Evolutionary conservation across 2,888 invertebrate genomes (phyloP).

Genomic region (Anaspis maculata): DNA sequence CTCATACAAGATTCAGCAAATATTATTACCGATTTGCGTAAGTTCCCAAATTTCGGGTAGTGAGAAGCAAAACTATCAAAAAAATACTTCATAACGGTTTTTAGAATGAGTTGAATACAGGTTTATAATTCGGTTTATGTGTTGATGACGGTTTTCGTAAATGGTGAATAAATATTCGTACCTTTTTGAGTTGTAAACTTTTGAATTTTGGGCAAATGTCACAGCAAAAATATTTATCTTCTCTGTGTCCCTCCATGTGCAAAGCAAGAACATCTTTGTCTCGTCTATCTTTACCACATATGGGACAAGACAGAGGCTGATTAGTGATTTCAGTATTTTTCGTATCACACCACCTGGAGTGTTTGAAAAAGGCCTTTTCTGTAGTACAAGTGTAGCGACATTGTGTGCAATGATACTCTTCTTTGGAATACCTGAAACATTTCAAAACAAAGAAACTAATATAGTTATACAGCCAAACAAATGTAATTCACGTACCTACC

Average conservation of each 20-base stretch:
- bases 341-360: conserved; percentile 41
- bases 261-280: conserved; percentile 45
- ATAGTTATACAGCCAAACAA: no score
- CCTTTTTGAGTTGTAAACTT: conserved; percentile 50
- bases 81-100: no score
- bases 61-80: no score
- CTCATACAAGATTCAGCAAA: no score
- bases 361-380: conserved; percentile 47
- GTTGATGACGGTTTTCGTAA: no score
- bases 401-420: conserved; percentile 47
- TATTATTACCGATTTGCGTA: no score
- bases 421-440: conserved; percentile 44
- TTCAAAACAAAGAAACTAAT: conserved; percentile 2
- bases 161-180: conserved; percentile 17
- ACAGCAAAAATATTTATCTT: conserved; percentile 46
- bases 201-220: conserved; percentile 49
- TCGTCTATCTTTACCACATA: conserved; percentile 48
- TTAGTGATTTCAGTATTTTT: conserved; percentile 27
- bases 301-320: conserved; percentile 43
- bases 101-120: not conserved
- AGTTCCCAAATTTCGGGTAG: no score
- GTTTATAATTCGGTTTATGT: no score
- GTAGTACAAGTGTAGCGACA: conserved; percentile 51
- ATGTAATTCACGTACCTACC: no score
- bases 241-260: conserved; percentile 46